A percentile compares a stretch with the other conserved stretches of the same genome.
phyloP scores from a whole-genome alignment of 37 sponge, comb jelly and placozoan genomes.

The Diacarnus erythraeanus region DNA sequence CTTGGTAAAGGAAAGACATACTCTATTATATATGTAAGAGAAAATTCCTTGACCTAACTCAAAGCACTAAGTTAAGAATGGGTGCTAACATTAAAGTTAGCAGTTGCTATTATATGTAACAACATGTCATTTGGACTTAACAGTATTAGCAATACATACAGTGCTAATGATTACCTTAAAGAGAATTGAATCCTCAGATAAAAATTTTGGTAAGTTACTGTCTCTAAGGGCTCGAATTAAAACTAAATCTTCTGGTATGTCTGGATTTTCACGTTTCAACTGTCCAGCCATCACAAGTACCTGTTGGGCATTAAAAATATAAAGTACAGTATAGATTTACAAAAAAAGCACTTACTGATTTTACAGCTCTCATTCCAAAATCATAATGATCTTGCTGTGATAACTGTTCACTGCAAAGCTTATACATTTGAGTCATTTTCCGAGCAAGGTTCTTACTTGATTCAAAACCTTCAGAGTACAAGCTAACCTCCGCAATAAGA shows the following conservation, averaged over 20 bases:
- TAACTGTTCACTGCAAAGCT: constrained; percentile 96
- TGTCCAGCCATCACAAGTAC: constrained; percentile 99
- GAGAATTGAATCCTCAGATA: constrained; percentile 90
- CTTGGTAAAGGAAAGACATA: no score
- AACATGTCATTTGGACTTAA: no score
- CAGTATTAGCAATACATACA: not conserved
- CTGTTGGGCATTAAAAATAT: constrained; percentile 15
- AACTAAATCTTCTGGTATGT: constrained; percentile 88
- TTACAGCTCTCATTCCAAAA: constrained; percentile 99
- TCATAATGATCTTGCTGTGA: constrained; percentile 99
- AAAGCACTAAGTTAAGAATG: no score
- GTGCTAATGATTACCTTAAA: constrained; percentile 64
- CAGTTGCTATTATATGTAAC: no score
- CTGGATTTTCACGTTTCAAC: constrained; percentile 93
- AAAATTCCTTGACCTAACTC: no score
- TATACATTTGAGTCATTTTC: constrained; percentile 99
- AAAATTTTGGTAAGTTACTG: constrained; percentile 98
- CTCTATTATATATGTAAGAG: no score
- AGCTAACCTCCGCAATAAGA: constrained; percentile 97
- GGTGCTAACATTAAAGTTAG: no score
- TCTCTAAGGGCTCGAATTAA: constrained; percentile 95
- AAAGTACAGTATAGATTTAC: not conserved
- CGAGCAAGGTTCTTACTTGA: constrained; percentile 91
- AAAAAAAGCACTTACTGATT: constrained; percentile 68
- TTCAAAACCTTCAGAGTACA: constrained; percentile 99